Evolutionary conservation across 2,797 vertebrate species (phyloP), one percentile per base, ranked within the genome.

Genomic region (Uromys caudimaculatus): DNA sequence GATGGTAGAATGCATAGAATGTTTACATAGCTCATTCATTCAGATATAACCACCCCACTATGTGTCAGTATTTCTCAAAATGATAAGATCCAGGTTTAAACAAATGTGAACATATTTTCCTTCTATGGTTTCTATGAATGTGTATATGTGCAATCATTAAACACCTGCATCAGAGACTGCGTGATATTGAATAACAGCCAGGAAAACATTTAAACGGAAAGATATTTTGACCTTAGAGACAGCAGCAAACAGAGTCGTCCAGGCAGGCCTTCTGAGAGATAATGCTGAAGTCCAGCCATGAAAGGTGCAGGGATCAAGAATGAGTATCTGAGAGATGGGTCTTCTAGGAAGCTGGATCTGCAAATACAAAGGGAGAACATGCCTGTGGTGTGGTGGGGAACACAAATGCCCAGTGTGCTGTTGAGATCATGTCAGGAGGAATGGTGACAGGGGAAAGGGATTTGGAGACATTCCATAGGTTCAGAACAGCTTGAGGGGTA

Each of bases 321-420:
- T 76, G 7, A 75, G 38, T 41, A 44, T 75, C 19, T 44, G 71
- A 75, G 71, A 75, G 71, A 75, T 13, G 71, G 24, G 71, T 19
- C 69, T 21, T 47, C 38, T 17, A 62, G n/a, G 27, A 60, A 84
- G 32, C 35, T 24, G 47, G 17, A 56, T 12, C 6, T 44, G 38
- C 41, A 64, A 67, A 32, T 41, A 38, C 47, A 44, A 44, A 50
- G n/a, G 41, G 16, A 71, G 19, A 86, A 47, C 35, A 6, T 44
- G 41, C 8, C 38, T 47, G 29, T 19, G 58, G n/a, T 62, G n/a
- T 62, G 29, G 27, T 21, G 1, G 52, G 79, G 27, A 62, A 23
- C 8, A 47, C 3, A 1, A 16, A 0, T 7, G 32, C 82, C 47
- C 7, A 41, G 32, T 24, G 5, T 62, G 13, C 14, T 11, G 6